Evolutionary conservation across 2,888 invertebrate species (phyloP).

Genomic region (Cryptus viduatorius): DNA sequence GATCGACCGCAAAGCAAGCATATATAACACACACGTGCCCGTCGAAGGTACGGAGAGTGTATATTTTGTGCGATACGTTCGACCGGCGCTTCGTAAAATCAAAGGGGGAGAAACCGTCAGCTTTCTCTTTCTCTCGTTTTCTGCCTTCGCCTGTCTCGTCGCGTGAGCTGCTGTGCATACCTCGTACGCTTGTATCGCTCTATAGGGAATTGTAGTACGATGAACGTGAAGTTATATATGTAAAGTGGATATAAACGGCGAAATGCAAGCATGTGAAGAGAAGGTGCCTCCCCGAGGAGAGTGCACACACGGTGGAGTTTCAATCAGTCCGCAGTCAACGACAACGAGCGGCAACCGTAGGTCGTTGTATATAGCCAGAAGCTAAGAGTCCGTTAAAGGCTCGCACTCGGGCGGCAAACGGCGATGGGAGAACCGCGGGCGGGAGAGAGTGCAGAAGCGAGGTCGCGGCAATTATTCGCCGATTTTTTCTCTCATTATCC

Average conservation of each 20-base stretch:
- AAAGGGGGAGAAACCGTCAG: conserved; percentile 57
- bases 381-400: conserved; percentile 56
- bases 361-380: conserved; percentile 26
- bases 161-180: neutral
- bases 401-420: conserved; percentile 35
- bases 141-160: conserved; percentile 40
- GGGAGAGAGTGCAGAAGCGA: conserved; percentile 67
- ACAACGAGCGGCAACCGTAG: conserved; percentile 56
- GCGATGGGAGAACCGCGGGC: conserved; percentile 42
- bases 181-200: conserved; percentile 8
- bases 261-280: neutral
- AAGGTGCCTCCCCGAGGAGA: conserved; percentile 33
- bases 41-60: conserved; percentile 12
- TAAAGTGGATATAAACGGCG: conserved; percentile 34
- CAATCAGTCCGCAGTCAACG: conserved; percentile 66
- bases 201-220: conserved; percentile 17
- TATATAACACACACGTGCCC: conserved; percentile 33
- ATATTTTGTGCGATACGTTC: conserved; percentile 33
- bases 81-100: conserved; percentile 67
- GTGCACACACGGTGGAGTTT: conserved; percentile 43
- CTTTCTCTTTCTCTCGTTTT: conserved; percentile 65
- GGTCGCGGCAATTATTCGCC: conserved; percentile 76
- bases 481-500: conserved; percentile 77
- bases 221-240: neutral
- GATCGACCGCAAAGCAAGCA: conserved; percentile 58